Evolutionary conservation across 2,797 vertebrate species (phyloP), one percentile per base, ranked within the genome.

Genomic region (Diglossa cyanea): DNA sequence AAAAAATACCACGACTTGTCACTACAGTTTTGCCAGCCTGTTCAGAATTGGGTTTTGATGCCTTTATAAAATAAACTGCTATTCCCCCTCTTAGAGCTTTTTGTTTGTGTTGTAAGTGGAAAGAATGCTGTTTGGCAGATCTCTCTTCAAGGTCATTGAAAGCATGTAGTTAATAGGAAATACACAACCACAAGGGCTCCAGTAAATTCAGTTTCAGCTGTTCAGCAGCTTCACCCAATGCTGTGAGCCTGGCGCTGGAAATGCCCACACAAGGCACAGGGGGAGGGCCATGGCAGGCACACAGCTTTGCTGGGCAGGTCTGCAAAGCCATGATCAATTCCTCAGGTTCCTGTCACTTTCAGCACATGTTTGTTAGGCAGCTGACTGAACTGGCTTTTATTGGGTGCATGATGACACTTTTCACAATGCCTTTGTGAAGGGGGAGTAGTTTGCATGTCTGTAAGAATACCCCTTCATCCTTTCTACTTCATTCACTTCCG

Each of bases 371-470:
- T 86, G 47, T 72, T 47, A 47, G 63, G 68, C 40, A n/a, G 55
- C 3, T 33, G 35, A 39, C 39, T 53, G 30, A 91, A 67, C 20
- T 33, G 60, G 12, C 25, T 74, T 92, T 80, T 70, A 51, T 4
- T 67, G 45, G 15, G 11, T 31, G 35, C 0, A 2, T 1, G 6
- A 40, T 9, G 37, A 55, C 3, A 17, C 13, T 33, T 70, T 71
- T 33, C 66, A 57, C 25, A 3, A 23, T 15, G 20, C 11, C 50
- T 72, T 93, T 79, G 81, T 23, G 13, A 76, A 72, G 39, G n/a
- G 13, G 75, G 11, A 16, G 4, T 14, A 58, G 51, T 54, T 85
- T 3, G 1, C 23, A 10, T 10, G 26, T 30, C 65, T 13, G 0
- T 33, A 72, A 33, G 40, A 67, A 78, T 47, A 26, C 4, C 44